Evolutionary conservation across 35 echinoderm and acorn worm genomes (phyloP).

Genomic region (Lytechinus variegatus): DNA sequence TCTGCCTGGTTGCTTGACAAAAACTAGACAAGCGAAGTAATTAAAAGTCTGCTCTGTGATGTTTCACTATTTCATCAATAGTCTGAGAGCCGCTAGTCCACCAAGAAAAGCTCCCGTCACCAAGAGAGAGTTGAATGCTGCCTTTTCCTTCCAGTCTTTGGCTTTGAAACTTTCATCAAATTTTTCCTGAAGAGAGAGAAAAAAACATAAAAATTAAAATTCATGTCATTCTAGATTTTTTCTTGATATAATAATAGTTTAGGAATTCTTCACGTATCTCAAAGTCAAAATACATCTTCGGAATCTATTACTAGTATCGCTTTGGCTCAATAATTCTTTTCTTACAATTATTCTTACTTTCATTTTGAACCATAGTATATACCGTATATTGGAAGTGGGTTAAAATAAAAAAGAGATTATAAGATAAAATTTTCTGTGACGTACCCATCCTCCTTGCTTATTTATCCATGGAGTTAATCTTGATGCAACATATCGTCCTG

Average conservation of each 20-base stretch:
- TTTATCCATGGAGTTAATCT: conserved; percentile 86
- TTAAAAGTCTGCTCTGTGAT: background rate
- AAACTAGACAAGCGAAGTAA: background rate
- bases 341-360: too few relatives aligned
- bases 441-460: conserved; percentile 98
- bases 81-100: conserved; percentile 72
- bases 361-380: too few relatives aligned
- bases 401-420: too few relatives aligned
- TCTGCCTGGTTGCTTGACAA: background rate
- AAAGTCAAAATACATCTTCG: too few relatives aligned
- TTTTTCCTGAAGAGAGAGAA: conserved; percentile 58
- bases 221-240: too few relatives aligned
- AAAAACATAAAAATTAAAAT: background rate
- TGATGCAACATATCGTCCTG: conserved; percentile 80
- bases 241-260: too few relatives aligned
- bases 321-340: too few relatives aligned
- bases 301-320: too few relatives aligned
- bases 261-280: too few relatives aligned
- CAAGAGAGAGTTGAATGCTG: conserved; percentile 76
- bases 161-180: conserved; percentile 84
- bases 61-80: conserved; percentile 61
- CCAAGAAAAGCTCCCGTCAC: conserved; percentile 76
- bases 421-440: background rate
- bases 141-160: conserved; percentile 85
- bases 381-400: too few relatives aligned